These are phyloP conservation scores for Acronicta leporina DNA, from an alignment of 2,888 invertebrate species.

Conservation along the genomic window DNA sequence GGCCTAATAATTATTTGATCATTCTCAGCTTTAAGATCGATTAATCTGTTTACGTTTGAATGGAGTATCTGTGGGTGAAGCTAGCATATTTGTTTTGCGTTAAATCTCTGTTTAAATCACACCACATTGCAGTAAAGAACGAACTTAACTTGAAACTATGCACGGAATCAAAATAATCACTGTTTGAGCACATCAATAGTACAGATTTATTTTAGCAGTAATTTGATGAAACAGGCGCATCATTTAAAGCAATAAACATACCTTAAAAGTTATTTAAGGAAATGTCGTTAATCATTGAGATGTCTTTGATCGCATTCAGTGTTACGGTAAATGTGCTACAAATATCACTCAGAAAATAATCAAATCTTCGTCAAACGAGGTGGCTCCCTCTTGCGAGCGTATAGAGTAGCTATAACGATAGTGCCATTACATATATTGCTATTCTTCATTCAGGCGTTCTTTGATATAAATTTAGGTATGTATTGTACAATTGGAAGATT, in stretches of 20 bases:
- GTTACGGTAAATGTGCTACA: conserved; percentile 20
- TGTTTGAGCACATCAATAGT: too few species aligned
- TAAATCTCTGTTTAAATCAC: too few species aligned
- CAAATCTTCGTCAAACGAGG: conserved; percentile 45
- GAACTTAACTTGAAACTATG: too few species aligned
- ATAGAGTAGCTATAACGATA: conserved; percentile 34
- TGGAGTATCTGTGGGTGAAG: too few species aligned
- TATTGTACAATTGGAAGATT: not conserved
- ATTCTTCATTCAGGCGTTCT: conserved; percentile 40
- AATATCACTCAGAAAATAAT: conserved; percentile 43
- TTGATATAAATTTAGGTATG: too few species aligned
- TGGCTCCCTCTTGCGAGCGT: conserved; percentile 2
- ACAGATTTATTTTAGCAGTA: too few species aligned
- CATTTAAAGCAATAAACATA: conserved; percentile 6
- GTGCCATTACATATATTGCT: conserved; percentile 58
- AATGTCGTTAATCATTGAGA: conserved; percentile 13
- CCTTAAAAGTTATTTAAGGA: conserved; percentile 4
- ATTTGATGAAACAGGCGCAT: not conserved
- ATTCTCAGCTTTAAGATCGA: too few species aligned
- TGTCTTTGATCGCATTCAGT: conserved; percentile 20
- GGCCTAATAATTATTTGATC: too few species aligned
- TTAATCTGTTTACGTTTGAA: too few species aligned
- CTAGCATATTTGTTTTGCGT: too few species aligned
- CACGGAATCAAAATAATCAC: too few species aligned
- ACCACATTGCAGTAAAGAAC: too few species aligned